Evolutionary conservation across 2,797 vertebrate species (phyloP), one percentile per base, ranked within the genome.

Genomic region (Lepus oiostolus): DNA sequence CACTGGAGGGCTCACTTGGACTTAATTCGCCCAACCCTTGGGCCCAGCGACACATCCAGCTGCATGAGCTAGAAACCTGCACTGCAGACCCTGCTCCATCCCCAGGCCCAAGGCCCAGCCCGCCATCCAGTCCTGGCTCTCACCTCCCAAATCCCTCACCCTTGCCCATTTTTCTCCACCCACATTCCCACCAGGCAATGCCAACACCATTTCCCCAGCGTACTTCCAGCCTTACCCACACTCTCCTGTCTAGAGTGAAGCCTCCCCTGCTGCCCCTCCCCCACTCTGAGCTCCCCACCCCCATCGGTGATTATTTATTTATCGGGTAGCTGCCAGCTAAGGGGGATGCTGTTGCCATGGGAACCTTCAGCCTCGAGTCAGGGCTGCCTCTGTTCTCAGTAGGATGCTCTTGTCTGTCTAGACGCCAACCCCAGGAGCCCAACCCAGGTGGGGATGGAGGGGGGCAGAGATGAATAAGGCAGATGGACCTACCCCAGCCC

Each of bases 321-420:
- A 98, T 98, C 0, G 3, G 94, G 74, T 94, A 38, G 4, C 95
- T 95, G 91, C 87, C 88, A 86, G 96, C 92, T 0, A 32, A 97
- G 97, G 97, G 97, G 35, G 90, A 95, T 82, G 96, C 21, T 10
- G 97, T 98, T 98, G 97, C 97, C 97, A 98, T 98, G 97, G 98
- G 97, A 98, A 98, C 95, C 93, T 96, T 82, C 83, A 96, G 47
- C 95, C 89, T 96, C 74, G 22, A 80, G 97, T 96, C 96, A 97
- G 97, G 85, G 72, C 90, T 97, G 97, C 94, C 67, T 96, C 94
- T 95, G 92, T 95, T 97, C 96, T 97, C 95, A 80, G 95, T 95
- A 95, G 97, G 97, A 97, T 94, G 91, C 96, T 96, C 94, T 90
- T 93, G 7, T 97, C 95, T 47, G 95, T 97, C 98, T 97, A 97